A percentile compares a stretch with the other conserved stretches of the same genome.
Evolutionary conservation across 2,113 vertebrate genomes (phyloP).

Genomic region (Trochalopteron elliotii): DNA sequence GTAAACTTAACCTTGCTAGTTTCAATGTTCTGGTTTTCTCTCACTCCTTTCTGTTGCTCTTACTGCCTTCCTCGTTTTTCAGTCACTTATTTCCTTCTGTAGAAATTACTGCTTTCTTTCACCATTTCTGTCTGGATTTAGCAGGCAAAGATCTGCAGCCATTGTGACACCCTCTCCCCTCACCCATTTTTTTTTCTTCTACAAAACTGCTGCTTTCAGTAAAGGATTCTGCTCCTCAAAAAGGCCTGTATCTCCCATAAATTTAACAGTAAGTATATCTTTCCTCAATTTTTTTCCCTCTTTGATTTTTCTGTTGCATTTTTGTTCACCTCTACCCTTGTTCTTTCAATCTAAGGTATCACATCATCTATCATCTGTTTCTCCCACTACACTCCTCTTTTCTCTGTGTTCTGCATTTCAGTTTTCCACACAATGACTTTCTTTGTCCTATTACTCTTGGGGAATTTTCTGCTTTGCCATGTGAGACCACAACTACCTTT

Average conservation of each 20-base stretch:
- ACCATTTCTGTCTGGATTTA: neutral
- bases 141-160: neutral
- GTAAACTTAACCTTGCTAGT: neutral
- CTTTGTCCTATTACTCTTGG: neutral
- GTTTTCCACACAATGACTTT: neutral
- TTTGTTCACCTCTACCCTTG: neutral
- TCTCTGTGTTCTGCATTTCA: neutral
- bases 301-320: neutral
- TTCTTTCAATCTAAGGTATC: neutral
- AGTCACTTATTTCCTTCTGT: neutral
- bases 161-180: neutral
- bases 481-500: neutral
- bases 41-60: neutral
- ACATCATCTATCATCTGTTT: neutral
- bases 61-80: neutral
- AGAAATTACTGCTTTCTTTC: neutral
- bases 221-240: neutral
- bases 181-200: neutral
- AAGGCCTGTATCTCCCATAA: neutral
- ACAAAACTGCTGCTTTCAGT: neutral
- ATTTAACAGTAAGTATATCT: neutral
- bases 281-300: neutral
- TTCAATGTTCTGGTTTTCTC: neutral
- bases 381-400: neutral
- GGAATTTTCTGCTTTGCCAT: neutral